Conservation (phyloP, 2,113 vertebrate species). For the Ageneiosus marmoratus region DNA sequence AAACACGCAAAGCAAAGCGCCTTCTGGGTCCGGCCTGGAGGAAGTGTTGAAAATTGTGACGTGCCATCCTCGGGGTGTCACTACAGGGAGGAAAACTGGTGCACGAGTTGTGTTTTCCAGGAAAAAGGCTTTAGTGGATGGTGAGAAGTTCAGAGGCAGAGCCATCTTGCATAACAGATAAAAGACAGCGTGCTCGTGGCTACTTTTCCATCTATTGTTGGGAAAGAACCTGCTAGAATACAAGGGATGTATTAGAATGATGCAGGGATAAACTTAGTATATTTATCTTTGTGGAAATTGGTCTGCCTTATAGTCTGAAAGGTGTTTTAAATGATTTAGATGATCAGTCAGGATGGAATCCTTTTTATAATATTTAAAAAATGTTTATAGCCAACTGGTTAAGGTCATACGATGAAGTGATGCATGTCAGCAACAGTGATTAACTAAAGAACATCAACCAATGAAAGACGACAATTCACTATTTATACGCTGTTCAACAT, state of each 20-base stretch:
- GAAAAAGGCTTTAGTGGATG: constrained; percentile 64
- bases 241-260: not conserved
- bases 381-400: no score
- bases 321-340: not conserved
- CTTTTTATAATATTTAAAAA: not conserved
- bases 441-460: not conserved
- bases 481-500: not conserved
- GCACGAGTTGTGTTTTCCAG: constrained; percentile 70
- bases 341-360: not conserved
- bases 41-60: constrained; percentile 73
- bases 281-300: not conserved
- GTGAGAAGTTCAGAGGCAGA: constrained; percentile 57
- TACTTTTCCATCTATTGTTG: constrained; percentile 51
- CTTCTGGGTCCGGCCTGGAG: constrained; percentile 55
- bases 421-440: not conserved
- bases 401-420: not conserved
- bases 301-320: not conserved
- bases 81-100: constrained; percentile 52
- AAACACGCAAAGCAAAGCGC: constrained; percentile 69
- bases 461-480: not conserved
- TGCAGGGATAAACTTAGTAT: not conserved
- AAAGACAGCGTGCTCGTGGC: constrained; percentile 47
- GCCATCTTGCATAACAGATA: constrained; percentile 61
- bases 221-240: constrained; percentile 2
- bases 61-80: constrained; percentile 72